phyloP scores from a whole-genome alignment of 1,140 invertebrate genomes.

The Pseudobourletiella spinata region DNA sequence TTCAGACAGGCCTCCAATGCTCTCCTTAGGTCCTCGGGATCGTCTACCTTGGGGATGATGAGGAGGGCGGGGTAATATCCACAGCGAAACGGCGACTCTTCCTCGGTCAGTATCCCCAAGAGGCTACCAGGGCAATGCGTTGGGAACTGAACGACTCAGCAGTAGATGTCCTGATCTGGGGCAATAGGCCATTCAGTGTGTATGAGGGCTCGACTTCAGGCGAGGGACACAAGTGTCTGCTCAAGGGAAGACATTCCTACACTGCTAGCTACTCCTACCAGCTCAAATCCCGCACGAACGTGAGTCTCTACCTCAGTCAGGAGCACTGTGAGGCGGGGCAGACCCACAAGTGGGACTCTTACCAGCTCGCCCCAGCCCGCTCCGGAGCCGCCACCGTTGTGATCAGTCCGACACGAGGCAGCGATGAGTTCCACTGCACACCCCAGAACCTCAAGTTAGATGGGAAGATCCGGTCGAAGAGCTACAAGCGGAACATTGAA shows the following conservation, averaged over 20 bases:
- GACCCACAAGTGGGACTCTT: neutral
- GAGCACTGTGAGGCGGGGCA: neutral
- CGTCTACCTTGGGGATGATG: slow-evolving; percentile 11
- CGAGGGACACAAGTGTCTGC: slow-evolving; percentile 10
- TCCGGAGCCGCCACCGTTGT: neutral
- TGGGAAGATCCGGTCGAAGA: neutral
- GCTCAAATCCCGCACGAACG: neutral
- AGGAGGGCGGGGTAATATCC: slow-evolving; percentile 11
- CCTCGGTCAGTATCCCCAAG: slow-evolving; percentile 6
- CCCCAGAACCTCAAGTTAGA: neutral
- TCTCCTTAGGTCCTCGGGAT: slow-evolving; percentile 19
- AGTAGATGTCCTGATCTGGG: slow-evolving; percentile 23
- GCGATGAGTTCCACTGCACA: neutral
- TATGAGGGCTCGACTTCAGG: neutral
- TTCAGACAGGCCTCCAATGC: too few relatives aligned
- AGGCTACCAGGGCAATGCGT: neutral
- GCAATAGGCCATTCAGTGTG: neutral
- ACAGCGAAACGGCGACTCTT: slow-evolving; percentile 17
- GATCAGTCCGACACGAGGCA: neutral
- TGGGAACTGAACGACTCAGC: slow-evolving; percentile 7
- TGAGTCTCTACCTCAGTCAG: neutral
- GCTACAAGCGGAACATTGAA: neutral
- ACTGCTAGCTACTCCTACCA: slow-evolving; percentile 10
- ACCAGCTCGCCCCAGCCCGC: slow-evolving; percentile 2
- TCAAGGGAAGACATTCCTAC: slow-evolving; percentile 15